Base-by-base conservation (phyloP, 1,140 invertebrate genomes). In the Plodia interpunctella region DNA sequence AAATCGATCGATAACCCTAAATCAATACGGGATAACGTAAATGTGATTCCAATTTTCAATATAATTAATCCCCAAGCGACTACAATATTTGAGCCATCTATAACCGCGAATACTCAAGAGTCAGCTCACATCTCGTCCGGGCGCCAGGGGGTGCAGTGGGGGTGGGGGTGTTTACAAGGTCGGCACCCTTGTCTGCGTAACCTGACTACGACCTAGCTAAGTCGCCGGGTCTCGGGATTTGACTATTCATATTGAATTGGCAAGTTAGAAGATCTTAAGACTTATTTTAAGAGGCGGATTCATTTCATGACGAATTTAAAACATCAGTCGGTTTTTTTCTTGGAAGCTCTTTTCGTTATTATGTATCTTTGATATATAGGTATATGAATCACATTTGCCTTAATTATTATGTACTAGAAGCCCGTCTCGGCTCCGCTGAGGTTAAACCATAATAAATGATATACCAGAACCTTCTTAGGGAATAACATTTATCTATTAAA, bases 121-220 rank as follows among this genome's bases (percentile, higher is more conserved):
- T 78, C 74, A 65, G 69, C 74, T 74, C 76, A 75, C 78, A 77
- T 78, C 69, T 70, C 70, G 63, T 54, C 62, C 55, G 58, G 63
- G 60, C 52, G 62, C 21, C 54, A 21, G 63, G 44, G 51, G 56
- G 30, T 5, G 38, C 18, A 53, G 25, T 25, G 17, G 63, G 57
- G 35, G 50, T 18, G 35, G 52, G 19, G 38, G 32, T 63, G 63
- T 61, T 38, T 55, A 68, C 78, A 80, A 80, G 78, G 78, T 80
- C 78, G 61, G 68, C 76, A 74, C 74, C 78, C 76, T 78, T 66
- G 74, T 60, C 73, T 70, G 74, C 68, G 73, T 78, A 80, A 74
- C 73, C 72, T 77, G 72, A 77, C 65, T 70, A 62, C 74, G 75
- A 76, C 73, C 74, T 67, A 70, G 75, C 72, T 78, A 57, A 65